Evolutionary conservation across 1,140 invertebrate species (phyloP).

Genomic region (Sycophaga agraensis): DNA sequence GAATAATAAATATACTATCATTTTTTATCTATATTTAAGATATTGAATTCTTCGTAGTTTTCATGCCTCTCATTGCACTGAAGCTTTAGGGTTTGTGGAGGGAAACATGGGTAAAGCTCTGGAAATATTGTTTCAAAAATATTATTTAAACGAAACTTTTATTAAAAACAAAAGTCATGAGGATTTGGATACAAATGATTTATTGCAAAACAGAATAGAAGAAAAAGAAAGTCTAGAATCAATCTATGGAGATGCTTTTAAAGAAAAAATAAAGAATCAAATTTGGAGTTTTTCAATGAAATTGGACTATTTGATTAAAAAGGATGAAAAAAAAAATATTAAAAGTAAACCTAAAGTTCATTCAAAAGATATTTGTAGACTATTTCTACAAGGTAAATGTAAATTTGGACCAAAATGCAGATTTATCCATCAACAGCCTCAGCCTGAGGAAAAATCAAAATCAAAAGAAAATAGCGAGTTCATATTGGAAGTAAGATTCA

Average conservation of each 20-base stretch:
- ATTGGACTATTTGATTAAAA: conserved; percentile 67
- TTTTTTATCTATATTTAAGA: not conserved
- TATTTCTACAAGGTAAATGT: conserved; percentile 68
- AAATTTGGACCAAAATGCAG: conserved; percentile 71
- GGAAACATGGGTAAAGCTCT: conserved; percentile 68
- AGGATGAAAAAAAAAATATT: conserved; percentile 61
- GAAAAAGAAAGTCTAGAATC: conserved; percentile 73
- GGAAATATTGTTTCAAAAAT: conserved; percentile 69
- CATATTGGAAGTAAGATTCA: conserved; percentile 74
- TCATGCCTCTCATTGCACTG: conserved; percentile 69
- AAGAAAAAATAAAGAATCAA: conserved; percentile 65
- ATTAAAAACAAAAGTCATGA: conserved; percentile 35
- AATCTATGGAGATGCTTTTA: conserved; percentile 70
- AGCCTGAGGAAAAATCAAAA: conserved; percentile 48
- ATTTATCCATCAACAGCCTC: conserved; percentile 67
- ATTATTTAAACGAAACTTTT: conserved; percentile 60
- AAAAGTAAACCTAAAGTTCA: conserved; percentile 56
- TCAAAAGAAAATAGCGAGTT: conserved; percentile 52
- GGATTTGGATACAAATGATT: conserved; percentile 56
- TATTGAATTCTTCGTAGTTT: conserved; percentile 62
- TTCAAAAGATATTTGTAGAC: conserved; percentile 67
- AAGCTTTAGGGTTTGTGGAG: conserved; percentile 67
- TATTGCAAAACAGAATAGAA: conserved; percentile 66
- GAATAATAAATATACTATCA: conserved; percentile 36
- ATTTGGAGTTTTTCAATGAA: conserved; percentile 69